These are phyloP conservation scores for Drosophila villosipedis DNA, from an alignment of 2,888 invertebrate genomes.

Conservation along the genomic window DNA sequence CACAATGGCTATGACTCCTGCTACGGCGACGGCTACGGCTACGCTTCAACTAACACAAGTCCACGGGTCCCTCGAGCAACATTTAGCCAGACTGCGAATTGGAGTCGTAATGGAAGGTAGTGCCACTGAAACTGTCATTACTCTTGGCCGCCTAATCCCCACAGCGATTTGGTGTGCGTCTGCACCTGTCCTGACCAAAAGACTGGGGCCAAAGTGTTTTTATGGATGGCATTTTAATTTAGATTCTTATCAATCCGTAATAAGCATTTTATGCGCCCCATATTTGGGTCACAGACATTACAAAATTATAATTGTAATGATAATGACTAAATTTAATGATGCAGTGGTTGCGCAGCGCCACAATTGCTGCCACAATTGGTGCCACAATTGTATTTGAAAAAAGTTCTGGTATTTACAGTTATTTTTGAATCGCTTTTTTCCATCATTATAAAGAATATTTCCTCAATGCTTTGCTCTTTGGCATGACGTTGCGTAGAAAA, in stretches of 20 bases:
- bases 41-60: constrained; percentile 11
- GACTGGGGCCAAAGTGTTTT: constrained; percentile 61
- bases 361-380: constrained; percentile 8
- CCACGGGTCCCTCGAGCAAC: constrained; percentile 34
- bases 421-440: not conserved
- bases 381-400: constrained; percentile 7
- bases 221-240: constrained; percentile 80
- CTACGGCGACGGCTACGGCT: not conserved
- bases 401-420: not conserved
- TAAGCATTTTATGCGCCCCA: constrained; percentile 64
- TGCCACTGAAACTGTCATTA: constrained; percentile 48
- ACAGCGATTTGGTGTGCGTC: constrained; percentile 43
- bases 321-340: constrained; percentile 31
- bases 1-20: constrained; percentile 1
- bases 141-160: constrained; percentile 38
- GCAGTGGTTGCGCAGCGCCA: not conserved
- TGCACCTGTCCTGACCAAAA: constrained; percentile 47
- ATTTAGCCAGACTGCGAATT: constrained; percentile 27
- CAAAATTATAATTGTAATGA: constrained; percentile 53
- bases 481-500: constrained; percentile 42
- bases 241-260: constrained; percentile 76
- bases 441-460: not conserved
- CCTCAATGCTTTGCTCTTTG: not conserved
- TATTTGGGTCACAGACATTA: constrained; percentile 65
- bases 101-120: constrained; percentile 3